phyloP scores from a whole-genome alignment of 2,888 invertebrate species.

The Sicus ferrugineus region DNA sequence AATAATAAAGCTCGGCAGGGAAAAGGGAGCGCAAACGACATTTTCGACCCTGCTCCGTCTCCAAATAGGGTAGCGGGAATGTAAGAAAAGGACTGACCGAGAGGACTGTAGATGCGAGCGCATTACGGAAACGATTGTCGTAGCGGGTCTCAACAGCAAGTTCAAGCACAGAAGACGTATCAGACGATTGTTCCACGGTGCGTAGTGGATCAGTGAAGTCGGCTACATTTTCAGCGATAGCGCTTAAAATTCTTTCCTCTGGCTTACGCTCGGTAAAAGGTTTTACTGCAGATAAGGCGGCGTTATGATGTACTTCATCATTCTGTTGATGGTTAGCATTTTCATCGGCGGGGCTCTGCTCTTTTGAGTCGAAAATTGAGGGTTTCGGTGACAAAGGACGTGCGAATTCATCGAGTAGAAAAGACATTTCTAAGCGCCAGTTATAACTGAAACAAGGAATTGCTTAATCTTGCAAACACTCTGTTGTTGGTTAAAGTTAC shows the following conservation, averaged over 20 bases:
- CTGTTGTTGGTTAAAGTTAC: slow-evolving; percentile 31
- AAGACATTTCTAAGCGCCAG: slow-evolving; percentile 90
- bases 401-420: slow-evolving; percentile 87
- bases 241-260: slow-evolving; percentile 69
- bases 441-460: slow-evolving; percentile 72
- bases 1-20: slow-evolving; percentile 77
- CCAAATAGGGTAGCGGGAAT: slow-evolving; percentile 85
- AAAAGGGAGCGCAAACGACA: slow-evolving; percentile 78
- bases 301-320: slow-evolving; percentile 36
- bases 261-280: slow-evolving; percentile 53
- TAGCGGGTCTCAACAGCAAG: slow-evolving; percentile 68
- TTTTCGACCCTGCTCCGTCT: slow-evolving; percentile 81
- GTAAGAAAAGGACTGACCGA: slow-evolving; percentile 88
- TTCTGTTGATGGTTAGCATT: slow-evolving; percentile 32
- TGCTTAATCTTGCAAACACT: not conserved
- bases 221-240: slow-evolving; percentile 62
- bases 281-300: slow-evolving; percentile 32
- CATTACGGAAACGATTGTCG: slow-evolving; percentile 76
- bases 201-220: slow-evolving; percentile 88
- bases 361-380: slow-evolving; percentile 65
- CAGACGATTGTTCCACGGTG: slow-evolving; percentile 66
- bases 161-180: slow-evolving; percentile 52
- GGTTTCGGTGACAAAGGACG: slow-evolving; percentile 71
- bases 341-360: slow-evolving; percentile 58
- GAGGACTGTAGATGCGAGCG: slow-evolving; percentile 75